A percentile compares a stretch with the other conserved stretches of the same genome.
Conservation (phyloP, 1,140 invertebrate species). For the Magallana angulata region DNA sequence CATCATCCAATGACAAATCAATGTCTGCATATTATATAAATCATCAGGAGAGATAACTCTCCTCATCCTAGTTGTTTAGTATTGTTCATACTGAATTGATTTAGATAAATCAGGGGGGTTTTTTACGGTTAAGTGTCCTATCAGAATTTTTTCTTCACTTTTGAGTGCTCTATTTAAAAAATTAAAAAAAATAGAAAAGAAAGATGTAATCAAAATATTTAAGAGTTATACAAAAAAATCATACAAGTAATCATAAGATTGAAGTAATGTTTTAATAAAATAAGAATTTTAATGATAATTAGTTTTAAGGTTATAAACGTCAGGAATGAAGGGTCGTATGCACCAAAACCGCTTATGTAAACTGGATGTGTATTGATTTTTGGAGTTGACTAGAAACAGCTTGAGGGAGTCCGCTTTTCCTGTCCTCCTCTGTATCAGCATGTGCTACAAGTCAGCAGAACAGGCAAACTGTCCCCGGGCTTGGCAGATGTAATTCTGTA, state of each 20-base stretch:
- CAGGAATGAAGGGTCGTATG: background rate
- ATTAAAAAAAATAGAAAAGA: too few relatives aligned
- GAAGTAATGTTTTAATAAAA: too few relatives aligned
- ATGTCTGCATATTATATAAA: background rate
- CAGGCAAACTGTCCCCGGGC: background rate
- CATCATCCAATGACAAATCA: background rate
- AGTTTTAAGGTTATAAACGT: too few relatives aligned
- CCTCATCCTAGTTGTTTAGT: background rate
- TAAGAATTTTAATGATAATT: too few relatives aligned
- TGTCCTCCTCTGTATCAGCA: conserved; percentile 19
- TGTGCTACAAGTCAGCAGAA: background rate
- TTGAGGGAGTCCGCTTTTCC: conserved; percentile 10
- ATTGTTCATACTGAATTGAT: background rate
- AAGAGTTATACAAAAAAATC: too few relatives aligned
- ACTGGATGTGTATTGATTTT: conserved; percentile 19
- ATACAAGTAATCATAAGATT: too few relatives aligned
- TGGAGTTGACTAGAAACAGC: background rate
- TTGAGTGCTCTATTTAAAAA: too few relatives aligned
- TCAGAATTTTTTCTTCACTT: too few relatives aligned
- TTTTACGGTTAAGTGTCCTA: too few relatives aligned
- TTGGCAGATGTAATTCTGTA: conserved; percentile 36
- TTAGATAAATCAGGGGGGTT: too few relatives aligned
- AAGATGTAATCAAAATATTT: too few relatives aligned
- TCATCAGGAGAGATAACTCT: conserved; percentile 13
- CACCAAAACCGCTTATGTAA: conserved; percentile 2